phyloP scores from a whole-genome alignment of 2,113 vertebrate genomes.

The Pelecanoides urinatrix region DNA sequence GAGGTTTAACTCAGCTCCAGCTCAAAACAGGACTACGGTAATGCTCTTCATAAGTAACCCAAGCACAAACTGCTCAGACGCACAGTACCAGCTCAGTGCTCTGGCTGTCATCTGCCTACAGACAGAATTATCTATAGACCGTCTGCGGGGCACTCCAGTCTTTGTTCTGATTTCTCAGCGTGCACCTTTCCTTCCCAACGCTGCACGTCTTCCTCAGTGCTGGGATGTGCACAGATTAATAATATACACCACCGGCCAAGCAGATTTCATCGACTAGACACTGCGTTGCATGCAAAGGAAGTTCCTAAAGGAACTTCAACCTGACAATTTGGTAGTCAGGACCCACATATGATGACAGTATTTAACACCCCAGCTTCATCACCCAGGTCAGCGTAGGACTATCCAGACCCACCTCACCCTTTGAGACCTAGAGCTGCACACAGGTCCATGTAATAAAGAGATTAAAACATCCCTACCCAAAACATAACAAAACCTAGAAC shows the following conservation, averaged over 20 bases:
- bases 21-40: neutral
- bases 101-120: neutral
- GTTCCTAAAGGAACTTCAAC: neutral
- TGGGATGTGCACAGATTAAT: neutral
- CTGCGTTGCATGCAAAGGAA: neutral
- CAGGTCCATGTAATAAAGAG: neutral
- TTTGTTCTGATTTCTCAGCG: neutral
- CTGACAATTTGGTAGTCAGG: neutral
- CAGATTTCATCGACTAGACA: neutral
- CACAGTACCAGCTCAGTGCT: neutral
- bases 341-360: neutral
- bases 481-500: neutral
- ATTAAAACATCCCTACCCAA: neutral
- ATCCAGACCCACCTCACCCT: neutral
- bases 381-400: neutral
- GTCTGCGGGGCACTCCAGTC: neutral
- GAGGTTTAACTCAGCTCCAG: neutral
- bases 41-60: neutral
- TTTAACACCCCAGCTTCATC: neutral
- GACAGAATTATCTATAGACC: neutral
- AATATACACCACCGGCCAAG: accelerated
- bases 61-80: neutral
- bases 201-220: neutral
- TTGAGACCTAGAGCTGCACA: neutral
- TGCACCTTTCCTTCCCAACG: neutral